Base-by-base conservation (phyloP, 1,140 invertebrate species). In the Lepeophtheirus salmonis region DNA sequence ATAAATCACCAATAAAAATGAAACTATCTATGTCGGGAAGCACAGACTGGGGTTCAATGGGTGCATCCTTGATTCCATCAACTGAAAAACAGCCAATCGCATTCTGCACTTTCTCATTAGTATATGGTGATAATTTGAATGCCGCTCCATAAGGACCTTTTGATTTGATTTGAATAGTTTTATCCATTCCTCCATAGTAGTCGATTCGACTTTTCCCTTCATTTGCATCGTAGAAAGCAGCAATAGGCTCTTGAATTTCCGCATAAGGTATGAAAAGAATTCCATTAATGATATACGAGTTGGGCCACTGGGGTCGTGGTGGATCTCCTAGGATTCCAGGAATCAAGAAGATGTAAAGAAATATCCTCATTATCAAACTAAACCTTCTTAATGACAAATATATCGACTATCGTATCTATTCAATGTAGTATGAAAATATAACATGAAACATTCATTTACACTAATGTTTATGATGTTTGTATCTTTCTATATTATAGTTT, bases 231-330 rank as follows among this genome's bases (percentile, higher is more conserved):
- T 75, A 91, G 80, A 84, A 95, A 16, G 86, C 87, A 67, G 79
- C 81, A 69, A 96, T 91, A 2, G 89, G 88, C 63, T 78, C 77
- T 22, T 69, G 67, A 56, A 96, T 82, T 74, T 95, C 90, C 12
- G 90, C 89, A 77, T 94, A 97, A 0, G 91, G 91, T 63, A 96
- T 84, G 64, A 77, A 80, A 30, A 89, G 70, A 6, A 80, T 75
- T 48, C 85, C 86, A 68, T 80, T 81, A 0, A 81, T 79, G 4
- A 79, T 78, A 67, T 88, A 86, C 4, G 77, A 77, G 10, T 73
- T 30, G 51, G 26, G 65, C 62, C 55, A 57, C 20, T 16, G 1
- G 13, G 55, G 55, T 2, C n/a, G 55, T 12, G 55, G 24, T 4
- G 22, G 20, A 21, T 23, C 26, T n/a, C 30, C 30, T n/a, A 41